Evolutionary conservation across 1,140 invertebrate genomes (phyloP).

Genomic region (Centruroides vittatus): DNA sequence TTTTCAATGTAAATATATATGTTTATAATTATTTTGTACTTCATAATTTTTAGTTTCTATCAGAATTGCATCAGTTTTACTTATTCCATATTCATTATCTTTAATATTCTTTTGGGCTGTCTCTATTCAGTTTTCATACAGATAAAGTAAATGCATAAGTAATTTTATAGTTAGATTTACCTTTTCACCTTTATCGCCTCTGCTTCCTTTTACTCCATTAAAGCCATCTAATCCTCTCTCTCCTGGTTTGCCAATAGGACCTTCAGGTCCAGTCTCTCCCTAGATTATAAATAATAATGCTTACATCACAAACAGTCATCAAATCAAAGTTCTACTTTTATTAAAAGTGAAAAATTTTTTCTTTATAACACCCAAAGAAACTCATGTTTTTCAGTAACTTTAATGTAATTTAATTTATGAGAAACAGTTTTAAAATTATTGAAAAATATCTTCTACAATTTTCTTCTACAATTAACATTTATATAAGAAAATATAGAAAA

Average conservation of each 20-base stretch:
- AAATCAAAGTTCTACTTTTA: not conserved
- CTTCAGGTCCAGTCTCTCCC: not conserved
- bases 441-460: no score
- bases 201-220: constrained; percentile 13
- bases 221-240: constrained; percentile 11
- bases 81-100: not conserved
- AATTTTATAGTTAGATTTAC: not conserved
- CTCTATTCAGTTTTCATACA: no score
- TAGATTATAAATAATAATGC: not conserved
- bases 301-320: not conserved
- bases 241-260: constrained; percentile 7
- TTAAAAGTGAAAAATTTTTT: not conserved
- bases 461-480: no score
- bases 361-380: not conserved
- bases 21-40: no score
- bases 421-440: no score
- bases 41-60: no score
- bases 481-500: no score
- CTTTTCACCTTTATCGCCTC: constrained; percentile 17
- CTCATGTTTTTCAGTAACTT: no score
- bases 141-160: not conserved
- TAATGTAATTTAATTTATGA: no score
- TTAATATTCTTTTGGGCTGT: not conserved
- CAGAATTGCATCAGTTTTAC: not conserved
- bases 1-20: no score